These are phyloP conservation scores for Pangasius macronema DNA, from an alignment of 2,797 vertebrate species.

Conservation along the genomic window DNA sequence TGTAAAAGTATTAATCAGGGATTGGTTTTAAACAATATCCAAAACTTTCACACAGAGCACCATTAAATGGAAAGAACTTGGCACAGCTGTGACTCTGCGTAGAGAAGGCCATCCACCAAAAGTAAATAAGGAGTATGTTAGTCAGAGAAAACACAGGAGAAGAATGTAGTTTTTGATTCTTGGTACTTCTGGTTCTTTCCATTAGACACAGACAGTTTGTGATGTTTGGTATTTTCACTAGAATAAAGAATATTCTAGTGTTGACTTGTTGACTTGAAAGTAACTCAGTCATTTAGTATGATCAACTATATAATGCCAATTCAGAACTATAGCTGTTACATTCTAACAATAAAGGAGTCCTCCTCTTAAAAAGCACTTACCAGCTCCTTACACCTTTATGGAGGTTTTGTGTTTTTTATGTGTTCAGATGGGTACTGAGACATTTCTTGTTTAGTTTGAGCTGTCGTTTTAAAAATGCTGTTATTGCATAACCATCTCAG, in stretches of 20 bases:
- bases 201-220: background rate
- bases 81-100: background rate
- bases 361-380: background rate
- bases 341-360: background rate
- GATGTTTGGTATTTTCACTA: background rate
- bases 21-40: background rate
- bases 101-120: background rate
- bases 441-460: background rate
- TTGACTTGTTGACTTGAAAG: background rate
- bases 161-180: background rate
- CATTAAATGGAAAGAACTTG: background rate
- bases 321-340: background rate
- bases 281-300: background rate
- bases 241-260: background rate
- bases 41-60: background rate
- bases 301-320: background rate
- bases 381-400: background rate
- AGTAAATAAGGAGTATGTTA: background rate
- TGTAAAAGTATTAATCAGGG: background rate
- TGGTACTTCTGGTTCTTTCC: background rate
- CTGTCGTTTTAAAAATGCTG: background rate
- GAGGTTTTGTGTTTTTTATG: background rate
- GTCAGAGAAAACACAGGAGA: background rate
- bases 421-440: background rate
- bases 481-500: background rate